Evolutionary conservation across 2,797 vertebrate genomes (phyloP).

Genomic region (Linurgus olivaceus): DNA sequence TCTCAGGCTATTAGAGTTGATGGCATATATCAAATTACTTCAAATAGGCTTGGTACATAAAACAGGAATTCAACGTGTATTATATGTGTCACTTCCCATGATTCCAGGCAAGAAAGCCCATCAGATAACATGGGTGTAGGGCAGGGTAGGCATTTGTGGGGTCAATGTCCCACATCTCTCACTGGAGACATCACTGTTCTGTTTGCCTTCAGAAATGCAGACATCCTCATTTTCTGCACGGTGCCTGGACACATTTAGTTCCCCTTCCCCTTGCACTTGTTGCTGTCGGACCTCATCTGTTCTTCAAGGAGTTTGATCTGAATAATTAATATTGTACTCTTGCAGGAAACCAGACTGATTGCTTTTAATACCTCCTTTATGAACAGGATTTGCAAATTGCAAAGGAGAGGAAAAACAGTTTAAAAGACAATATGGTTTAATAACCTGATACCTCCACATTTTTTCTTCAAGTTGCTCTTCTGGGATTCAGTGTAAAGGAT

Average conservation of each 20-base stretch:
- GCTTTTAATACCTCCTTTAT: slow-evolving; percentile 17
- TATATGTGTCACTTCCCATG: background rate
- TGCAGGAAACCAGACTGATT: slow-evolving; percentile 11
- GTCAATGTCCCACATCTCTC: background rate
- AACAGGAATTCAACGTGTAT: background rate
- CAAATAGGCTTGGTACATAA: background rate
- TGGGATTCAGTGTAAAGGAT: background rate
- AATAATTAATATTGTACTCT: slow-evolving; percentile 7
- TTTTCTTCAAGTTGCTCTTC: background rate
- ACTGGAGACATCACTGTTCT: background rate
- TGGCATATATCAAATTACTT: background rate
- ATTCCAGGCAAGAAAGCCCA: background rate
- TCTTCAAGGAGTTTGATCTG: background rate
- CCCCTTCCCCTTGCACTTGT: background rate
- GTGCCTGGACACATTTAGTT: background rate
- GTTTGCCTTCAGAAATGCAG: background rate
- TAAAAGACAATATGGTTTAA: background rate
- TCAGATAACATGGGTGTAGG: background rate
- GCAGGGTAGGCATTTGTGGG: background rate
- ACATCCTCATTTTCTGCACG: background rate
- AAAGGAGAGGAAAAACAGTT: background rate
- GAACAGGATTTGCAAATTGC: background rate
- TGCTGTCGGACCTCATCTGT: background rate
- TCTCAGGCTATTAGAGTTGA: background rate
- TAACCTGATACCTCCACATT: background rate